A percentile compares a stretch with the other conserved stretches of the same genome.
Conservation (phyloP, 2,113 vertebrate genomes). For the Amazona vittata region DNA sequence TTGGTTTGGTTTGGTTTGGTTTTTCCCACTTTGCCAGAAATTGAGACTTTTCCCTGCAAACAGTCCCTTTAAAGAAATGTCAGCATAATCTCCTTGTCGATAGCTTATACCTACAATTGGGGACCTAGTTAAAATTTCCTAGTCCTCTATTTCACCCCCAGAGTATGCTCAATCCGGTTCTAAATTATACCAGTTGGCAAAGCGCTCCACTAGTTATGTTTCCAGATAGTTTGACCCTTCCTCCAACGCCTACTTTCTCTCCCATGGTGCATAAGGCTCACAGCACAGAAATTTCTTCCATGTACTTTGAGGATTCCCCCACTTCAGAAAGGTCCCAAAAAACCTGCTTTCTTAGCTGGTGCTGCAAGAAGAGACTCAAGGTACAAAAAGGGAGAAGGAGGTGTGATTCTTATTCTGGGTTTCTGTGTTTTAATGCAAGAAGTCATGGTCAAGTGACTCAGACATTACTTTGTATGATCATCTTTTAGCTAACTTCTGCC, state of each 20-base stretch:
- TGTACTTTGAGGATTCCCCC: not conserved
- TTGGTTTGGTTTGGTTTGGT: not conserved
- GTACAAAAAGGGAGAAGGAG: not conserved
- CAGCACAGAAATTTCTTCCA: not conserved
- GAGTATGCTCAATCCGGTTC: not conserved
- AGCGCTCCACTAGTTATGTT: not conserved
- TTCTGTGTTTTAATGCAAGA: not conserved
- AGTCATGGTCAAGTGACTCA: not conserved
- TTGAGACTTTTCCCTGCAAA: not conserved
- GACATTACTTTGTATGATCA: not conserved
- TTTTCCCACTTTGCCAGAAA: not conserved
- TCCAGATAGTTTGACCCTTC: not conserved
- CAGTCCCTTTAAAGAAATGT: not conserved
- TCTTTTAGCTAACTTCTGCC: not conserved
- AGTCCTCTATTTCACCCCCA: not conserved
- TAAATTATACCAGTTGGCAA: not conserved
- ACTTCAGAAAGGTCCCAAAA: not conserved
- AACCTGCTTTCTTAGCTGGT: not conserved
- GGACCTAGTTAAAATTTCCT: not conserved
- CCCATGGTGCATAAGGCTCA: not conserved
- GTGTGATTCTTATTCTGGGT: not conserved
- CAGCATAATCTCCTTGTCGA: not conserved
- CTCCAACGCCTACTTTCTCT: not conserved
- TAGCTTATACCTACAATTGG: not conserved
- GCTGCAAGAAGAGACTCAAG: not conserved